These are phyloP conservation scores for Latrodectus hesperus DNA, from an alignment of 2,888 invertebrate species.

Conservation along the genomic window DNA sequence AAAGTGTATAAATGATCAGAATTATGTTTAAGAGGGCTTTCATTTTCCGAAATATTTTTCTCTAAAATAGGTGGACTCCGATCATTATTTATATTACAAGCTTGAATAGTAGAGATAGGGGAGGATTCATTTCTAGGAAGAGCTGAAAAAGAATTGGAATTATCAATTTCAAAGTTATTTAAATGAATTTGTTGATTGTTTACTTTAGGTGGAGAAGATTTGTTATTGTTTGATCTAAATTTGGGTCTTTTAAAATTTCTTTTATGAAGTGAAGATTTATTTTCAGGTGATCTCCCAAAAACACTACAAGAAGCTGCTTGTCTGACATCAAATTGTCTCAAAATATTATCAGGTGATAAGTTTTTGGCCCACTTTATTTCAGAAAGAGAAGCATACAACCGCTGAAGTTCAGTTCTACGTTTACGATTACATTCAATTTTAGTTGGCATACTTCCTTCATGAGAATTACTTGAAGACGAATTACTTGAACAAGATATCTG, in stretches of 20 bases:
- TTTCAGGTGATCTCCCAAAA: slow-evolving; percentile 15
- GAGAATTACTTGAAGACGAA: not conserved
- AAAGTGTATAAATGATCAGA: not conserved
- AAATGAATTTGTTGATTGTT: not conserved
- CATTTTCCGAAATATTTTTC: not conserved
- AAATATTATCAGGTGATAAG: slow-evolving; percentile 61
- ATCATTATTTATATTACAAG: not conserved
- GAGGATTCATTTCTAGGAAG: not conserved
- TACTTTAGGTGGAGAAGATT: not conserved
- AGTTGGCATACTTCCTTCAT: not conserved
- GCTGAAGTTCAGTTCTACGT: slow-evolving; percentile 41
- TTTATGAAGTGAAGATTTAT: not conserved
- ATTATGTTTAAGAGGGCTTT: not conserved
- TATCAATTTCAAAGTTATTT: too few relatives aligned
- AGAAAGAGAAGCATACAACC: slow-evolving; percentile 46
- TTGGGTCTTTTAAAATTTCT: not conserved
- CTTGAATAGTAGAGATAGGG: not conserved
- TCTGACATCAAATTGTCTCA: slow-evolving; percentile 31
- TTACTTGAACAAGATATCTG: not conserved
- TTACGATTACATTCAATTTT: slow-evolving; percentile 18
- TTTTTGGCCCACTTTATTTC: slow-evolving; percentile 62
- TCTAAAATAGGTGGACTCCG: not conserved
- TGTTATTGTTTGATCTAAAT: not conserved
- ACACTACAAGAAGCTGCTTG: slow-evolving; percentile 46
- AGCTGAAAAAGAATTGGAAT: too few relatives aligned